phyloP scores from a whole-genome alignment of 2,113 vertebrate species.

The Hippocampus barbouri region DNA sequence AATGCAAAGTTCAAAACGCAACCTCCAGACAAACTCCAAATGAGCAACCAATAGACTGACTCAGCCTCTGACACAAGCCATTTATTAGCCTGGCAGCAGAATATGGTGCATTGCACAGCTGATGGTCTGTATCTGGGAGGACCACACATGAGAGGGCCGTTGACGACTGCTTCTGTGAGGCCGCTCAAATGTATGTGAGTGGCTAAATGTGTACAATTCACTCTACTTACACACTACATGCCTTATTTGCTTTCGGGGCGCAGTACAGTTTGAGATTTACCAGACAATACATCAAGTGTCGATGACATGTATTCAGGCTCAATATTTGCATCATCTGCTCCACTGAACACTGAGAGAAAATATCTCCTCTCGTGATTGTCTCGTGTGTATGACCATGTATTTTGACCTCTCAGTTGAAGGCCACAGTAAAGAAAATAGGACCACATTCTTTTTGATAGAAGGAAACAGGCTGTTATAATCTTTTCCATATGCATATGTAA shows the following conservation, averaged over 20 bases:
- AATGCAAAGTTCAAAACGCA: conserved; percentile 65
- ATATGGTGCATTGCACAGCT: conserved; percentile 63
- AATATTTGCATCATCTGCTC: conserved; percentile 59
- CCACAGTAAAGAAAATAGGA: not conserved
- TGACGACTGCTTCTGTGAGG: conserved; percentile 16
- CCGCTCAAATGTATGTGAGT: conserved; percentile 13
- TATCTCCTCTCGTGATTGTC: conserved; percentile 28
- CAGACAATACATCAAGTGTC: conserved; percentile 22
- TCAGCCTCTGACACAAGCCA: conserved; percentile 88
- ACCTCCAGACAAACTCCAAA: conserved; percentile 87
- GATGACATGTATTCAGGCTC: conserved; percentile 12
- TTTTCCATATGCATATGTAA: not conserved
- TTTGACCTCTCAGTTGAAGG: conserved; percentile 49
- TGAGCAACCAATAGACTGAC: conserved; percentile 92
- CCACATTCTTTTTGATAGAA: not conserved
- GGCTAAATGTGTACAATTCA: conserved; percentile 22
- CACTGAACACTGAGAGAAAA: conserved; percentile 46
- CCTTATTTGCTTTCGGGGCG: conserved; percentile 5
- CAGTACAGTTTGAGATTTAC: conserved; percentile 16
- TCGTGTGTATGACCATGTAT: conserved; percentile 22
- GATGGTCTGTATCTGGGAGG: conserved; percentile 66
- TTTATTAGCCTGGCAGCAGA: conserved; percentile 85
- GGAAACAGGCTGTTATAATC: not conserved
- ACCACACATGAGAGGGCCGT: conserved; percentile 58
- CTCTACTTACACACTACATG: not conserved